Conservation (phyloP, 92 coral and sea anemone genomes). For the Epizoanthus ramosus region DNA sequence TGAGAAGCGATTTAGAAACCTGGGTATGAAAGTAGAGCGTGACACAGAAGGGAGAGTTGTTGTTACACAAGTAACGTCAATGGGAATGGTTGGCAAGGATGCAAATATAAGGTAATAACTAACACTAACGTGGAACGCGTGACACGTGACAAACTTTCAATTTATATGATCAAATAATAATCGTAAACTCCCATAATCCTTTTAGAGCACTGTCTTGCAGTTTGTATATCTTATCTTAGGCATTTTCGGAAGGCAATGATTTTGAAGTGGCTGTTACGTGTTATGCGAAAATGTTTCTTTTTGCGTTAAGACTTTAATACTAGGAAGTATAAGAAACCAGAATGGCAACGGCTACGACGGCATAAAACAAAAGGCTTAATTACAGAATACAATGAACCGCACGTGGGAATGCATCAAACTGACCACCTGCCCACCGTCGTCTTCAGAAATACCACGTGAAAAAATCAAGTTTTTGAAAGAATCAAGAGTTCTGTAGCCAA, state of each 20-base stretch:
- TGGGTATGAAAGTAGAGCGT: conserved; percentile 74
- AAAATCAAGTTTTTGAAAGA: no score
- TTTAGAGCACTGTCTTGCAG: not conserved
- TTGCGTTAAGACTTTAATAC: no score
- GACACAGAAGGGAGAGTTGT: conserved; percentile 60
- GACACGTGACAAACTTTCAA: not conserved
- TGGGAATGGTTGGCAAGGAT: conserved; percentile 92
- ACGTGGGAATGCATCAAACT: no score
- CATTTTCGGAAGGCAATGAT: not conserved
- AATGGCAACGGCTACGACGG: not conserved
- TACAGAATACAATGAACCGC: no score
- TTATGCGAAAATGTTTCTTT: no score
- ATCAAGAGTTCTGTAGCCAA: no score
- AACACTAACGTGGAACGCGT: not conserved
- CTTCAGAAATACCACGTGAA: no score
- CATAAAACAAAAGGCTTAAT: no score
- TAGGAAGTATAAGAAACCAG: no score
- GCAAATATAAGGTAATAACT: conserved; percentile 80
- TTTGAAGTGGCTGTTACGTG: not conserved
- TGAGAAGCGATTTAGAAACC: conserved; percentile 80
- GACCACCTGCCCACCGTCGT: no score
- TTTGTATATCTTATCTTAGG: not conserved
- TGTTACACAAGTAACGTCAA: conserved; percentile 75
- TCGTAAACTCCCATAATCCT: not conserved
- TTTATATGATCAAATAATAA: not conserved